These are phyloP conservation scores for Schizotus pectinicornis DNA, from an alignment of 2,888 invertebrate species.

Conservation along the genomic window DNA sequence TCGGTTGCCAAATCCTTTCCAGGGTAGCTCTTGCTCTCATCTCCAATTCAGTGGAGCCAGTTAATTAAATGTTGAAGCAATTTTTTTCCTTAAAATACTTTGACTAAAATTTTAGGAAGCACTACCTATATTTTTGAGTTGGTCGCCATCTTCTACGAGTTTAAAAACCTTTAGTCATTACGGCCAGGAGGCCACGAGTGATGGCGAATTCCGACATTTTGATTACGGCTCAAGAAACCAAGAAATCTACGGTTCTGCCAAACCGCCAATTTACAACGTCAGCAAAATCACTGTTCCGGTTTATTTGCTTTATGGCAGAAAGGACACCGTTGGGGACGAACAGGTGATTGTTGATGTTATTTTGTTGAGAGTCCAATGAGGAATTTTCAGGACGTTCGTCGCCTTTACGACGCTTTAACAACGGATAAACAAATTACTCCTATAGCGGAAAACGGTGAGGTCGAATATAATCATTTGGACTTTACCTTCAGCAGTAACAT, in stretches of 20 bases:
- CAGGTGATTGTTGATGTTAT: neutral
- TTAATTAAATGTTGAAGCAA: no score
- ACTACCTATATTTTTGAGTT: neutral
- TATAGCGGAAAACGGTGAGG: no score
- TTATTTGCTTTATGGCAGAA: conserved; percentile 13
- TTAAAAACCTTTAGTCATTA: neutral
- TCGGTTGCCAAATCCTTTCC: no score
- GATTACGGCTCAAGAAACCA: conserved; percentile 13
- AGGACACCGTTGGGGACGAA: conserved; percentile 10
- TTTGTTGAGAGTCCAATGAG: conserved; percentile 1
- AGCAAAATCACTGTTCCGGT: conserved; percentile 7
- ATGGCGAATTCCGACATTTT: conserved; percentile 8
- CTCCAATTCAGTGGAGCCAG: no score
- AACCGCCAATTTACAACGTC: conserved; percentile 8
- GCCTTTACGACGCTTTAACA: no score
- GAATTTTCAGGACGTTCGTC: no score
- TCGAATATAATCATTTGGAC: no score
- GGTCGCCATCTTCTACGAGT: neutral
- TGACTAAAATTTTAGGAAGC: no score
- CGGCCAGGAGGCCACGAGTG: neutral
- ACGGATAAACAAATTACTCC: no score
- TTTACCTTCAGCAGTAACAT: no score
- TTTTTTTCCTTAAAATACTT: no score
- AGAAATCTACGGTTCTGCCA: neutral
- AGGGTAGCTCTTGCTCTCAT: no score